Base-by-base conservation (phyloP, 2,113 vertebrate genomes). In the Hassar affinis region DNA sequence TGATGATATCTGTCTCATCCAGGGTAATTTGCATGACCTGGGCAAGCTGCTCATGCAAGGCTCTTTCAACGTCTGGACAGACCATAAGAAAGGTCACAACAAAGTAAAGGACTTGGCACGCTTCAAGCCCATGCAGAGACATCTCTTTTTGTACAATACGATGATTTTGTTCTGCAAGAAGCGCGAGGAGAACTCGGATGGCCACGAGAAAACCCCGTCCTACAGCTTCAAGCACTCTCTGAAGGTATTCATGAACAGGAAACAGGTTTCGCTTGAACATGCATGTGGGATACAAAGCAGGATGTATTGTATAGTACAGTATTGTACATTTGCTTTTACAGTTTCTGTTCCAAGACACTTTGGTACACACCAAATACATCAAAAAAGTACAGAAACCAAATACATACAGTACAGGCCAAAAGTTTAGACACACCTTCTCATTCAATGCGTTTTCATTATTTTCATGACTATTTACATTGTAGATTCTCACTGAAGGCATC, bases 51-150 rank as follows among this genome's bases (percentile, higher is more conserved):
- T 98, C 80, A 96, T 96, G 95, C 95, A 96, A 57, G 95, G 95
- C 22, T 96, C 96, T 6, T 99, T 98, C 88, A 97, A 94, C 0
- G 94, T 99, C 45, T 99, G 97, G 97, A 97, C 96, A 0, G 94
- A 97, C 81, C 96, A 97, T 92, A 98, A 97, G 87, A 96, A 93
- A 85, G 97, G 96, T 12, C 96, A 98, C 88, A 97, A 94, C 90
- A 98, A 98, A 91, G 96, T 98, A 85, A 98, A 97, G 91, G 97
- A 98, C 89, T 91, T 99, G 89, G 96, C 97, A 1, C 92, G 97
- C 69, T 99, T 98, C 86, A 99, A 98, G 87, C 97, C 97, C 1
- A 99, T 97, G 96, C 97, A 98, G 88, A 94, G 97, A 61, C 97
- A 98, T 77, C 94, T 99, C 49, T 99, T 98, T 86, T 95, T 98